Percentiles rank a stretch among this genome's conserved stretches.
Evolutionary conservation across 2,113 vertebrate species (phyloP).

Genomic region (Steatornis caripensis): DNA sequence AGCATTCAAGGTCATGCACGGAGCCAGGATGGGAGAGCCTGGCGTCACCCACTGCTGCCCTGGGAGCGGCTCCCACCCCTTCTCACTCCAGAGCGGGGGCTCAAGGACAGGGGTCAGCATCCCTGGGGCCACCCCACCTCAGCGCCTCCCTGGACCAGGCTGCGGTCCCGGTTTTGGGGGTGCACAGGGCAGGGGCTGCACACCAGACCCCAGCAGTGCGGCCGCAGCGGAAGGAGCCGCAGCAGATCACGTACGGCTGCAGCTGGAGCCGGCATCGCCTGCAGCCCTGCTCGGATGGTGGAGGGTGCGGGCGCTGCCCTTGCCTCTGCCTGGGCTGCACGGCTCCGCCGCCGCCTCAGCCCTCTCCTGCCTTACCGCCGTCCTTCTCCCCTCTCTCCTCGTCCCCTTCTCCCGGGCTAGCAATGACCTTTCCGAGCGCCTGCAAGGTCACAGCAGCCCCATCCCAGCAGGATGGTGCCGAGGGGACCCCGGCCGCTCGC

Average conservation of each 20-base stretch:
- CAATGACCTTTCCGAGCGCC: background rate
- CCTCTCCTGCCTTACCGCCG: background rate
- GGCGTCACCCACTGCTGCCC: background rate
- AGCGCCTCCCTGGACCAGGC: background rate
- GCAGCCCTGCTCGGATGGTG: background rate
- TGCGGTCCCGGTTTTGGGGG: background rate
- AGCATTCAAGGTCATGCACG: fast-evolving
- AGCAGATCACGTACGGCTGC: background rate
- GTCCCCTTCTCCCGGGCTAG: background rate
- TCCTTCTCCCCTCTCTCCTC: background rate
- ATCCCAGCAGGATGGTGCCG: fast-evolving
- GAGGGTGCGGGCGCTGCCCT: too few relatives aligned
- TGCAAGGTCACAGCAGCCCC: constrained; percentile 29
- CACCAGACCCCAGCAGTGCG: background rate
- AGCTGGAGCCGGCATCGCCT: background rate
- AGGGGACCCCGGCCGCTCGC: background rate
- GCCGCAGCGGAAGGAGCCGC: background rate
- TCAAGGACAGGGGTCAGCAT: background rate
- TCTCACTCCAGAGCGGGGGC: fast-evolving
- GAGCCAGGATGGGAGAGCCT: background rate
- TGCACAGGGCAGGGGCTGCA: background rate
- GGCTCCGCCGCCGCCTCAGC: background rate
- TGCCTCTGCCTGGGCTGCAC: background rate
- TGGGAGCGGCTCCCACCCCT: background rate
- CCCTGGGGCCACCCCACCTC: background rate